Conservation (phyloP, 2,888 invertebrate species). For the Eulithis prunata region DNA sequence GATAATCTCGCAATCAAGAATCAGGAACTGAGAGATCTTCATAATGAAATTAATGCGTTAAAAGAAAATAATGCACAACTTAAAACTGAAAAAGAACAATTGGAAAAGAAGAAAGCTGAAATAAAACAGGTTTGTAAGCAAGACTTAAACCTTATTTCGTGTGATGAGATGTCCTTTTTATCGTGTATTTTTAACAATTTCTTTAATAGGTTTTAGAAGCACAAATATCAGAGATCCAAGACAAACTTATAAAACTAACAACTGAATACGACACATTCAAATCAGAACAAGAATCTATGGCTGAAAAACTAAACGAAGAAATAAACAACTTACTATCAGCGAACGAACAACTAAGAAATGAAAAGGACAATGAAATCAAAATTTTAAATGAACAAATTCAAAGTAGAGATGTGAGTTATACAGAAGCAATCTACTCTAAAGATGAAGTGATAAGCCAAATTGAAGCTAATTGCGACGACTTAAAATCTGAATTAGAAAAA, state of each 20-base stretch:
- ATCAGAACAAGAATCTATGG: constrained; percentile 50
- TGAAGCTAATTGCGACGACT: constrained; percentile 49
- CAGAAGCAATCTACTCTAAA: constrained; percentile 50
- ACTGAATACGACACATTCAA: constrained; percentile 47
- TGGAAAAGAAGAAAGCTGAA: constrained; percentile 46
- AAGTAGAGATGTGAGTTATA: constrained; percentile 47
- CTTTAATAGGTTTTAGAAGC: constrained; percentile 64
- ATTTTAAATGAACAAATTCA: constrained; percentile 53
- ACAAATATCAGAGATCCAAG: constrained; percentile 53
- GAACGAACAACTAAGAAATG: constrained; percentile 47
- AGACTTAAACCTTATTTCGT: constrained; percentile 10
- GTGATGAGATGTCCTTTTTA: constrained; percentile 47
- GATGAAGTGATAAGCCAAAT: constrained; percentile 51
- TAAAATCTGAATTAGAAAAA: constrained; percentile 56
- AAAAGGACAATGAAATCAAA: constrained; percentile 59
- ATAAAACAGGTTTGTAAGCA: constrained; percentile 70
- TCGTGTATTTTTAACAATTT: constrained; percentile 37
- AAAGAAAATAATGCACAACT: constrained; percentile 47
- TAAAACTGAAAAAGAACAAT: constrained; percentile 50
- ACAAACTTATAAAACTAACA: constrained; percentile 44
- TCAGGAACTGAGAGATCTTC: constrained; percentile 60
- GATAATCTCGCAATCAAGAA: constrained; percentile 60
- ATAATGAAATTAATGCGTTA: constrained; percentile 56
- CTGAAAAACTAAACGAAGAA: constrained; percentile 52
- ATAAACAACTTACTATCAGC: constrained; percentile 53